Evolutionary conservation across 1,140 invertebrate genomes (phyloP).

Genomic region (Aporrectodea caliginosa): DNA sequence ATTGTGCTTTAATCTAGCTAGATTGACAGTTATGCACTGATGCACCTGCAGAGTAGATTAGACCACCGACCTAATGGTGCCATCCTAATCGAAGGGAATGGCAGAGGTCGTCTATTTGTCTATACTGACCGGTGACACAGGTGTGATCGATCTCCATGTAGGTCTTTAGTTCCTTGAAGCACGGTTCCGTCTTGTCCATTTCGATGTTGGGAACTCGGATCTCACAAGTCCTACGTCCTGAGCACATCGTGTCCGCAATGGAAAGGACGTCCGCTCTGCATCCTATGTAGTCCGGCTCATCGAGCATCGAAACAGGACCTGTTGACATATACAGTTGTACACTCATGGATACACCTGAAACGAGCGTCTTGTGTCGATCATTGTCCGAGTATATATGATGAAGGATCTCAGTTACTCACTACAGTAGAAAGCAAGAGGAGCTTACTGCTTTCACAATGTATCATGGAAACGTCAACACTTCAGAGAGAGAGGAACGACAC

Average conservation of each 20-base stretch:
- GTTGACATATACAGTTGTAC: background rate
- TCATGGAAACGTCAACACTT: background rate
- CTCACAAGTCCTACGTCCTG: background rate
- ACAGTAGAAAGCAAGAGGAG: background rate
- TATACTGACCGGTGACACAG: constrained; percentile 4
- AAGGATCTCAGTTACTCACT: background rate
- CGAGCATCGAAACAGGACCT: background rate
- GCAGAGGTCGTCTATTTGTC: no score
- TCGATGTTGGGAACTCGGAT: background rate
- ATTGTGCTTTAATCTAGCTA: no score
- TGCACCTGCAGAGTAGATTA: no score
- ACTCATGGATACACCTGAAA: no score
- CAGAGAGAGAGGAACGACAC: background rate
- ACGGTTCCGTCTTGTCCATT: constrained; percentile 6
- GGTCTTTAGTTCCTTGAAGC: background rate
- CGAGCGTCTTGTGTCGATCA: background rate
- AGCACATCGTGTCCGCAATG: background rate
- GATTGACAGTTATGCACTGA: no score
- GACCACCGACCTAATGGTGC: no score
- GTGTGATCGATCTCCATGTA: background rate
- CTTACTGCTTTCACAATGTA: background rate
- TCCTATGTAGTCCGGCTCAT: background rate
- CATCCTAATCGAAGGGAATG: no score
- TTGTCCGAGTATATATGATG: background rate
- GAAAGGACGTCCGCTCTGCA: background rate